Conservation (phyloP, 2,797 vertebrate species). For the Gallinago stenura region DNA sequence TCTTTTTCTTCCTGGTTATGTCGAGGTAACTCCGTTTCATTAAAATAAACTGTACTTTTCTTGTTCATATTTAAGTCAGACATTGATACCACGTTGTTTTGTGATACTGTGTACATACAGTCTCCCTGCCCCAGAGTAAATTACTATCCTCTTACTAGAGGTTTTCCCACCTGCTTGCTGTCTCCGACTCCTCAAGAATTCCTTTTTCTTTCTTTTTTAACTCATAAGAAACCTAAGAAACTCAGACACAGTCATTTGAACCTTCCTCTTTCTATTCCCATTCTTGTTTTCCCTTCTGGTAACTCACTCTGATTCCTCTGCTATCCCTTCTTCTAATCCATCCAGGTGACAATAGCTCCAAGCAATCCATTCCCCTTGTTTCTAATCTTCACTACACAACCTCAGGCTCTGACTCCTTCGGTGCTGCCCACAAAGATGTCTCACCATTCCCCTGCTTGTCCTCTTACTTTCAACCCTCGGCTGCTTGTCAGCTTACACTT, state of each 20-base stretch:
- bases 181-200: background rate
- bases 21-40: background rate
- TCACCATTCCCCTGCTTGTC: background rate
- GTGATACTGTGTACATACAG: background rate
- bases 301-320: background rate
- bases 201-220: background rate
- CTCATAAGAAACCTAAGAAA: background rate
- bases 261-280: background rate
- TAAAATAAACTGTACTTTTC: background rate
- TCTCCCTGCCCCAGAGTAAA: background rate
- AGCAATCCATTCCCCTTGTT: background rate
- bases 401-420: background rate
- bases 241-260: background rate
- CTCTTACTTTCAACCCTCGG: background rate
- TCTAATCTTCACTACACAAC: background rate
- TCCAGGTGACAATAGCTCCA: background rate
- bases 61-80: background rate
- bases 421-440: background rate
- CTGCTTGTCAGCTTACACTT: background rate
- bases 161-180: background rate
- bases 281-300: background rate
- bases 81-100: background rate
- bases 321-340: background rate
- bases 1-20: background rate
- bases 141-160: background rate